phyloP scores from a whole-genome alignment of 2,113 vertebrate genomes.

The Ginglymostoma cirratum region DNA sequence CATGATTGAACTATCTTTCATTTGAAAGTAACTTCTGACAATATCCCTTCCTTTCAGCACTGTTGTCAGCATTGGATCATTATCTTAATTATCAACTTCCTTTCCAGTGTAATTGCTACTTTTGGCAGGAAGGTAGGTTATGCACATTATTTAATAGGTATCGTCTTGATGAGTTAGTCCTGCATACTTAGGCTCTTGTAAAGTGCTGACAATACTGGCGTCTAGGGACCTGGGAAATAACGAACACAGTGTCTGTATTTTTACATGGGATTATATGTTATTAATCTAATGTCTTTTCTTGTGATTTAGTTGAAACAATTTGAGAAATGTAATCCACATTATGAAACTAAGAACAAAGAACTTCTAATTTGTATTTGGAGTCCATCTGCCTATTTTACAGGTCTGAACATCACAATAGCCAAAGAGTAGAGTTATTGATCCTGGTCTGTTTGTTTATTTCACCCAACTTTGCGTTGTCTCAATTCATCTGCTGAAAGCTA shows the following conservation, averaged over 20 bases:
- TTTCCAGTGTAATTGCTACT: not conserved
- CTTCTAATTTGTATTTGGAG: not conserved
- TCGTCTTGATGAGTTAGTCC: not conserved
- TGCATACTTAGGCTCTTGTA: not conserved
- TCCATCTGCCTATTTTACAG: not conserved
- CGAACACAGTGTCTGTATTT: not conserved
- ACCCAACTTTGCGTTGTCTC: not conserved
- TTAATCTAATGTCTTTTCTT: not conserved
- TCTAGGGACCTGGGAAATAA: not conserved
- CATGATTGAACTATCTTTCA: not conserved
- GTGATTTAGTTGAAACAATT: not conserved
- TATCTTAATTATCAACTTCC: conserved; percentile 20
- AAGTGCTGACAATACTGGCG: conserved; percentile 18
- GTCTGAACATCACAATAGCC: not conserved
- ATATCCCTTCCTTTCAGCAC: not conserved
- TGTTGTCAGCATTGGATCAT: not conserved
- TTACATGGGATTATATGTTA: not conserved
- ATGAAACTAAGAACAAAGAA: not conserved
- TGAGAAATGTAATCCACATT: not conserved
- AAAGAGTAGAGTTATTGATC: not conserved
- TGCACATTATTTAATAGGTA: not conserved
- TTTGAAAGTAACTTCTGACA: not conserved
- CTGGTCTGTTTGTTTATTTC: not conserved
- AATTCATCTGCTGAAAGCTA: not conserved
- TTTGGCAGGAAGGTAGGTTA: not conserved